Evolutionary conservation across 1,140 invertebrate species (phyloP).

Genomic region (Goniozus legneri): DNA sequence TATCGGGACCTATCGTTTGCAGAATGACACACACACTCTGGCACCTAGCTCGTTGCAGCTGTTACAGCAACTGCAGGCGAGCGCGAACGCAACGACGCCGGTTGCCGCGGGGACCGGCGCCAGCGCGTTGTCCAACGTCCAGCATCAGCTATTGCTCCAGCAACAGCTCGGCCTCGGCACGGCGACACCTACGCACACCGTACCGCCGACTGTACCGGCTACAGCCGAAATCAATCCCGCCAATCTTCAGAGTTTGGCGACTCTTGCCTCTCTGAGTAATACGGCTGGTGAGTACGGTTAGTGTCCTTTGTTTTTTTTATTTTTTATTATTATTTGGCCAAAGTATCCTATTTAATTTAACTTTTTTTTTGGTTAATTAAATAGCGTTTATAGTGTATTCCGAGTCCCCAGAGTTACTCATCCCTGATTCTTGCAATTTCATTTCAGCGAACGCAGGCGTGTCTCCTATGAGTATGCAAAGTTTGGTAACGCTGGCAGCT

Average conservation of each 20-base stretch:
- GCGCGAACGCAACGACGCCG: conserved; percentile 56
- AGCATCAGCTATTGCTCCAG: conserved; percentile 61
- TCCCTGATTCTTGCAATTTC: conserved; percentile 9
- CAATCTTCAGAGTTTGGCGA: conserved; percentile 63
- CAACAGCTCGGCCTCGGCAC: conserved; percentile 64
- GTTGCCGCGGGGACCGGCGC: conserved; percentile 37
- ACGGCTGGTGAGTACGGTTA: conserved; percentile 50
- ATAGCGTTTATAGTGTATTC: too few relatives aligned
- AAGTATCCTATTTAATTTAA: not conserved
- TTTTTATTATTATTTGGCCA: not conserved
- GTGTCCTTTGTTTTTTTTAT: conserved; percentile 30
- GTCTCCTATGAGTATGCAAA: conserved; percentile 83
- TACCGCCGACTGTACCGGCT: conserved; percentile 42
- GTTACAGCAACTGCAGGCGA: conserved; percentile 73
- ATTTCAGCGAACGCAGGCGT: conserved; percentile 57
- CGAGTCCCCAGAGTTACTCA: too few relatives aligned
- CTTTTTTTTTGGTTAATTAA: conserved; percentile 1
- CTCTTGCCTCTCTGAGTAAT: conserved; percentile 56
- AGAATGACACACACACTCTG: conserved; percentile 62
- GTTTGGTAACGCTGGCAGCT: conserved; percentile 82
- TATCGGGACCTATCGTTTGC: too few relatives aligned
- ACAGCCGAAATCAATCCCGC: conserved; percentile 56
- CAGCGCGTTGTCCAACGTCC: conserved; percentile 47
- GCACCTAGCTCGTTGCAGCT: conserved; percentile 68
- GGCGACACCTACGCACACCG: conserved; percentile 40